These are phyloP conservation scores for Pseudonaja textilis DNA, from an alignment of 2,113 vertebrate genomes.

Conservation along the genomic window DNA sequence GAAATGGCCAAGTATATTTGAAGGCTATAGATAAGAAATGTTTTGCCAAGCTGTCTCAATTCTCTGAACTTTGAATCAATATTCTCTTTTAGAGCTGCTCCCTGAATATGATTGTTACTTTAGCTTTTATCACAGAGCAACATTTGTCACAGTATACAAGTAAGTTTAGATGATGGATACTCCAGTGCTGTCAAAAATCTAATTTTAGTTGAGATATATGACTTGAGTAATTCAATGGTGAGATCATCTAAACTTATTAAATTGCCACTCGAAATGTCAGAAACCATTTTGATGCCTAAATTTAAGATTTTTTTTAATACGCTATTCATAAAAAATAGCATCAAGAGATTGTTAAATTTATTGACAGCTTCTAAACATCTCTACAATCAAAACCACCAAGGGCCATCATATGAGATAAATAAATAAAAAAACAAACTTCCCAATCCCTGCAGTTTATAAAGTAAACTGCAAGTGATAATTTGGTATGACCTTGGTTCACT, in stretches of 20 bases:
- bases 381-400: not conserved
- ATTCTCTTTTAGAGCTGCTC: constrained; percentile 17
- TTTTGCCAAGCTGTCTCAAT: constrained; percentile 29
- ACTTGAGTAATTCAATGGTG: not conserved
- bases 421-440: not conserved
- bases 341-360: not conserved
- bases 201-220: constrained; percentile 1
- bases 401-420: not conserved
- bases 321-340: not conserved
- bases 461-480: not conserved
- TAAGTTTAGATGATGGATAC: not conserved
- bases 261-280: not conserved
- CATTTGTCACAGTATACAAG: constrained; percentile 31
- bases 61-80: constrained; percentile 31
- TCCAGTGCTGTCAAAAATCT: constrained; percentile 12
- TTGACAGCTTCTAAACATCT: not conserved
- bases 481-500: not conserved
- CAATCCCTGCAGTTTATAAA: not conserved
- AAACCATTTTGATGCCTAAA: not conserved
- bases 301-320: not conserved
- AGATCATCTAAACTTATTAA: constrained; percentile 10
- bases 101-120: constrained; percentile 22
- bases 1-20: constrained; percentile 3
- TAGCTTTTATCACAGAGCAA: constrained; percentile 32
- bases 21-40: not conserved